Evolutionary conservation across 1,140 invertebrate species (phyloP).

Genomic region (Dolichoris vasculosae): DNA sequence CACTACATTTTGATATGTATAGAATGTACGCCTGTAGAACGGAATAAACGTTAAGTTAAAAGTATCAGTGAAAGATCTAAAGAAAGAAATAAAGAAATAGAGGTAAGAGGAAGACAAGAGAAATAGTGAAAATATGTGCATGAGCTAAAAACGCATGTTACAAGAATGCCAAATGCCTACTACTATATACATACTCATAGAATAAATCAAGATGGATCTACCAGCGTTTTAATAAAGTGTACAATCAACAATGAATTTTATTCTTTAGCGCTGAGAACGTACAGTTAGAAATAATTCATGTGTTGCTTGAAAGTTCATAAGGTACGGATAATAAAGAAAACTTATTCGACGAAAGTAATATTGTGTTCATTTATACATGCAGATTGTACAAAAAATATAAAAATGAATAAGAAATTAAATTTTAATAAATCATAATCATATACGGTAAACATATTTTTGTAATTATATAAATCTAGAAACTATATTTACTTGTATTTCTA

Average conservation of each 20-base stretch:
- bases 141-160: background rate
- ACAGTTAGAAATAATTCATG: too few relatives aligned
- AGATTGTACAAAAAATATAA: background rate
- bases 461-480: background rate
- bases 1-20: background rate
- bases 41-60: constrained; percentile 21
- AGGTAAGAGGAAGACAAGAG: background rate
- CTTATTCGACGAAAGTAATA: background rate
- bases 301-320: too few relatives aligned
- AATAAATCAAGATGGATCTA: background rate
- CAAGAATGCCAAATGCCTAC: constrained; percentile 9
- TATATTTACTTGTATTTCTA: background rate
- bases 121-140: background rate
- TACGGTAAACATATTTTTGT: background rate
- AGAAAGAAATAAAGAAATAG: background rate
- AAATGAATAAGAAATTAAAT: background rate
- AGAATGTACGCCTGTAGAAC: background rate
- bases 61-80: constrained; percentile 9
- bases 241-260: background rate
- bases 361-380: background rate
- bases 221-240: constrained; percentile 13
- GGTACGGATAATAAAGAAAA: too few relatives aligned
- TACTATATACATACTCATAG: background rate
- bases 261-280: too few relatives aligned
- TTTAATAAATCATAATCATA: background rate